phyloP scores from a whole-genome alignment of 2,888 invertebrate species.

The Diaperis boleti region DNA sequence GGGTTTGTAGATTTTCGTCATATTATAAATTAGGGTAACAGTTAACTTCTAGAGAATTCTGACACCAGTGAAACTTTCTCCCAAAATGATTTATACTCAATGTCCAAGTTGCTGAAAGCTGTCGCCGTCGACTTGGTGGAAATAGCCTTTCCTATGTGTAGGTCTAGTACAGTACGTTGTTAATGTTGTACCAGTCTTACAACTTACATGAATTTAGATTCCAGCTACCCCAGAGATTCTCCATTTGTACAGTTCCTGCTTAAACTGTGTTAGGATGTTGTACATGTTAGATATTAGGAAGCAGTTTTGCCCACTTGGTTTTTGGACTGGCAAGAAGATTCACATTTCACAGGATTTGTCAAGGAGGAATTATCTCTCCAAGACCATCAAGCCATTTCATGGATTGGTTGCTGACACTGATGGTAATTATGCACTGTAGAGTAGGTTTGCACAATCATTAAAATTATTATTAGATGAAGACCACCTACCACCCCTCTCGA shows the following conservation, averaged over 20 bases:
- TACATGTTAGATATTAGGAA: constrained; percentile 89
- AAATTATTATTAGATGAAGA: constrained; percentile 71
- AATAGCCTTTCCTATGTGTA: constrained; percentile 65
- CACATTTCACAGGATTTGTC: constrained; percentile 63
- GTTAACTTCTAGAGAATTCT: constrained; percentile 58
- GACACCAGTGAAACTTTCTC: constrained; percentile 65
- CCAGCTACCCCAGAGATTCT: constrained; percentile 60
- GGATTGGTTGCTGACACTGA: constrained; percentile 58
- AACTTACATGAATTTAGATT: constrained; percentile 46
- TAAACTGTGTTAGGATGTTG: constrained; percentile 67
- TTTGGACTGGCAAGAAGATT: constrained; percentile 65
- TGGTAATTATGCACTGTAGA: constrained; percentile 52
- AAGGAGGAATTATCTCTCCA: constrained; percentile 63
- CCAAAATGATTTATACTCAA: constrained; percentile 58
- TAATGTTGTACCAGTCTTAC: neutral
- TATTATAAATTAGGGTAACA: neutral
- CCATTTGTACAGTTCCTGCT: constrained; percentile 62
- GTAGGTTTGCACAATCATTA: too few relatives aligned
- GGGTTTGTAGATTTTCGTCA: constrained; percentile 52
- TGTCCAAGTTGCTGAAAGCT: constrained; percentile 63
- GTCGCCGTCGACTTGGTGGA: constrained; percentile 63
- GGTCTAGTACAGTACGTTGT: constrained; percentile 58
- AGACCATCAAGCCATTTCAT: constrained; percentile 61
- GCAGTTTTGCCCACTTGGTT: constrained; percentile 73
- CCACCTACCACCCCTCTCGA: constrained; percentile 86